phyloP scores from a whole-genome alignment of 2,797 vertebrate species.

The Chloroceryle amazona region DNA sequence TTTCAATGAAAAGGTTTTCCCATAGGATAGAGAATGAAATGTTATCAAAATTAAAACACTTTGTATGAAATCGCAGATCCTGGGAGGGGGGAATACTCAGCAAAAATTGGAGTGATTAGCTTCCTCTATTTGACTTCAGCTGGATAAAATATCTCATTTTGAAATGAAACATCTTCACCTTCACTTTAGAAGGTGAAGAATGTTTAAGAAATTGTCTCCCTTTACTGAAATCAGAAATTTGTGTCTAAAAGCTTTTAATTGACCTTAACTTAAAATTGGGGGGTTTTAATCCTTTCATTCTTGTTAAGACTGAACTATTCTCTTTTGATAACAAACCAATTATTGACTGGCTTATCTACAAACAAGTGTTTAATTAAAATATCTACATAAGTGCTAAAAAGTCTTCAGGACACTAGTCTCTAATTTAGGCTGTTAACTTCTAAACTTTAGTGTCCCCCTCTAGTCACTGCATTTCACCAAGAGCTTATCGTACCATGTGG shows the following conservation, averaged over 20 bases:
- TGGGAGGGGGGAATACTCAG: not conserved
- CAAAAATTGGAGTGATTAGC: not conserved
- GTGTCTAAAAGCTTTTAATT: not conserved
- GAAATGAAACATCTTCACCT: not conserved
- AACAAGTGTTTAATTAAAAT: not conserved
- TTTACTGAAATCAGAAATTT: not conserved
- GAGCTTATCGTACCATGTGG: not conserved
- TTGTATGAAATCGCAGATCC: not conserved
- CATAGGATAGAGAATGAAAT: not conserved
- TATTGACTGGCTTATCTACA: not conserved
- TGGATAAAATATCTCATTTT: not conserved
- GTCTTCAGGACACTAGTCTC: not conserved
- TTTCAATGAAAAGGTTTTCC: not conserved
- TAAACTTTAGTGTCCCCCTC: not conserved
- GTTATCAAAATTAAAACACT: not conserved
- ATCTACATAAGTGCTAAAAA: not conserved
- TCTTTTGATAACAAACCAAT: not conserved
- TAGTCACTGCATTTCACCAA: not conserved
- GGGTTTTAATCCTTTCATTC: not conserved
- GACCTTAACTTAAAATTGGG: not conserved
- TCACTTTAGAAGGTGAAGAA: not conserved
- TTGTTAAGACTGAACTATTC: not conserved
- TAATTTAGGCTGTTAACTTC: not conserved
- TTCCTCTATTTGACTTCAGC: not conserved
- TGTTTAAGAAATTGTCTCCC: not conserved